Evolutionary conservation across 2,888 invertebrate species (phyloP).

Genomic region (Eurois occulta): DNA sequence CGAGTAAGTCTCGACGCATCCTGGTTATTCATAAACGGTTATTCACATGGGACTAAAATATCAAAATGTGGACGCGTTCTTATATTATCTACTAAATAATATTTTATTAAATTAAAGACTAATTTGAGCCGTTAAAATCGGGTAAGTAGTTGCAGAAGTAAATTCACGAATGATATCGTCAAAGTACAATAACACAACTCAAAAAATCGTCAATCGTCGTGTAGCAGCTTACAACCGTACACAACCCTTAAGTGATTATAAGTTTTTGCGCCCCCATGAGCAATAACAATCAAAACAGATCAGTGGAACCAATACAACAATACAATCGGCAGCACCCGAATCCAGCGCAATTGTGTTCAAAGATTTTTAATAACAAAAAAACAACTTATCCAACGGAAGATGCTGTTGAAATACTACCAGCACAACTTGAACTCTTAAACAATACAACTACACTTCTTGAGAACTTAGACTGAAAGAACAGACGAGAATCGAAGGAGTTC

Average conservation of each 20-base stretch:
- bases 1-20: neutral
- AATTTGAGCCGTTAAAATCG: neutral
- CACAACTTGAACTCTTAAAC: constrained; percentile 70
- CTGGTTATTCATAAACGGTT: neutral
- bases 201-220: neutral
- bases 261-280: constrained; percentile 49
- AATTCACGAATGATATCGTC: neutral
- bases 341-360: constrained; percentile 70
- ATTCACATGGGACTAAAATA: neutral
- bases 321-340: constrained; percentile 64
- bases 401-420: constrained; percentile 71
- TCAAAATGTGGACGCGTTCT: neutral
- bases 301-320: constrained; percentile 53
- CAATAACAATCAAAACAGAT: constrained; percentile 62
- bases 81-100: neutral
- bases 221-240: neutral
- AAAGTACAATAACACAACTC: neutral
- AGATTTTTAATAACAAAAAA: constrained; percentile 81
- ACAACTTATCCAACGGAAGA: constrained; percentile 81
- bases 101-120: neutral
- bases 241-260: constrained; percentile 48
- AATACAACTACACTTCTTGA: constrained; percentile 28
- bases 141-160: neutral
- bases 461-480: constrained; percentile 14
- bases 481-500: constrained; percentile 55